A percentile compares a stretch with the other conserved stretches of the same genome.
Conservation (phyloP, 2,113 vertebrate species). For the Carettochelys insculpta region DNA sequence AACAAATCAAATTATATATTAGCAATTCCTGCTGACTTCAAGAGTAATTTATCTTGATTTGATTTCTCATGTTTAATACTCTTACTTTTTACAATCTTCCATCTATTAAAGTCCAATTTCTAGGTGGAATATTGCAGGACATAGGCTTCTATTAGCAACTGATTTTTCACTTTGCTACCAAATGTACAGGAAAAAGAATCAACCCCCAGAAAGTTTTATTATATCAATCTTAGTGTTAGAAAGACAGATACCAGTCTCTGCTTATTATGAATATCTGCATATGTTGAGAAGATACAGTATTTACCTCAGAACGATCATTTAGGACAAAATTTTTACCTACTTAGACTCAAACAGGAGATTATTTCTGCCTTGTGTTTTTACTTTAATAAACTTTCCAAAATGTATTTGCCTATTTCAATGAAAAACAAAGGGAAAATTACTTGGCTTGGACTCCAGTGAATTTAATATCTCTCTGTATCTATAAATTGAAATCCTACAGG, state of each 20-base stretch:
- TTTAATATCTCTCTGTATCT: not conserved
- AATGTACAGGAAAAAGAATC: not conserved
- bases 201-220: fast-evolving
- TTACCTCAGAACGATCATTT: not conserved
- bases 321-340: not conserved
- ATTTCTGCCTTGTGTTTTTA: not conserved
- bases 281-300: not conserved
- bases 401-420: not conserved
- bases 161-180: not conserved
- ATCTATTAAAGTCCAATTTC: not conserved
- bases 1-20: not conserved
- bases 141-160: not conserved
- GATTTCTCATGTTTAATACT: not conserved
- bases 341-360: not conserved
- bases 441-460: not conserved
- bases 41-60: not conserved
- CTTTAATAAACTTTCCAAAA: not conserved
- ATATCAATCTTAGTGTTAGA: not conserved
- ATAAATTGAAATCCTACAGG: not conserved
- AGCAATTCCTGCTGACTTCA: not conserved
- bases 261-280: fast-evolving
- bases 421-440: not conserved
- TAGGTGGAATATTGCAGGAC: not conserved
- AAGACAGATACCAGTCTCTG: not conserved
- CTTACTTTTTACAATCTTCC: not conserved